Conservation (phyloP, 2,113 vertebrate genomes). For the Struthidea cinerea region DNA sequence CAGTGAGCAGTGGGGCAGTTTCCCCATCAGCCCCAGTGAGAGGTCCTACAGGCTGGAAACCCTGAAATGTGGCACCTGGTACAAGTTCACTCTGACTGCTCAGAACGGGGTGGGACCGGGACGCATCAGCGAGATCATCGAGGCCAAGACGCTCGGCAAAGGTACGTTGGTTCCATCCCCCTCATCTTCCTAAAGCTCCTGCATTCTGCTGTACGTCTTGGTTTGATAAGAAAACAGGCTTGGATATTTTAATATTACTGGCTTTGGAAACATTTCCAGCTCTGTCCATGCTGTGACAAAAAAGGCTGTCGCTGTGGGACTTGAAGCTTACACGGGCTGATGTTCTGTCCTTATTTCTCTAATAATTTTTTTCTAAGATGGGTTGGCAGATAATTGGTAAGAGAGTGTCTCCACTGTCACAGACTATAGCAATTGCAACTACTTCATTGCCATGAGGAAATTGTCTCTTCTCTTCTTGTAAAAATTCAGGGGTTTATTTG, state of each 20-base stretch:
- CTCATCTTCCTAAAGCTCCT: not conserved
- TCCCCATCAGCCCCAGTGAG: constrained; percentile 96
- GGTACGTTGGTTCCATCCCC: constrained; percentile 61
- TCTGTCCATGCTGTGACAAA: not conserved
- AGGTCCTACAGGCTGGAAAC: constrained; percentile 93
- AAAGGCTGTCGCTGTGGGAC: not conserved
- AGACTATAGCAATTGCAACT: not conserved
- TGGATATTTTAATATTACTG: not conserved
- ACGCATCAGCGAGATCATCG: constrained; percentile 98
- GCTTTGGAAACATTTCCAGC: not conserved
- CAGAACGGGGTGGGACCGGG: constrained; percentile 97
- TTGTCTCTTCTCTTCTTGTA: not conserved
- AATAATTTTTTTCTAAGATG: not conserved
- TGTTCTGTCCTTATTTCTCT: not conserved
- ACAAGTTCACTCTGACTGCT: constrained; percentile 98
- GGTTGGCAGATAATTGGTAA: not conserved
- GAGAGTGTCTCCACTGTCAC: not conserved
- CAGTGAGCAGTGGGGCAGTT: constrained; percentile 98
- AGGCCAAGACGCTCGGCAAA: constrained; percentile 97
- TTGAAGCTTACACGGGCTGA: not conserved
- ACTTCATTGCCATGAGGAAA: not conserved
- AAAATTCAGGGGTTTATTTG: not conserved
- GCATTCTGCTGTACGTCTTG: not conserved
- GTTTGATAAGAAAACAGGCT: not conserved
- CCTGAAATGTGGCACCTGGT: constrained; percentile 97